Evolutionary conservation across 2,797 vertebrate genomes (phyloP), one percentile per base, ranked within the genome.

Genomic region (Streptopelia turtur): DNA sequence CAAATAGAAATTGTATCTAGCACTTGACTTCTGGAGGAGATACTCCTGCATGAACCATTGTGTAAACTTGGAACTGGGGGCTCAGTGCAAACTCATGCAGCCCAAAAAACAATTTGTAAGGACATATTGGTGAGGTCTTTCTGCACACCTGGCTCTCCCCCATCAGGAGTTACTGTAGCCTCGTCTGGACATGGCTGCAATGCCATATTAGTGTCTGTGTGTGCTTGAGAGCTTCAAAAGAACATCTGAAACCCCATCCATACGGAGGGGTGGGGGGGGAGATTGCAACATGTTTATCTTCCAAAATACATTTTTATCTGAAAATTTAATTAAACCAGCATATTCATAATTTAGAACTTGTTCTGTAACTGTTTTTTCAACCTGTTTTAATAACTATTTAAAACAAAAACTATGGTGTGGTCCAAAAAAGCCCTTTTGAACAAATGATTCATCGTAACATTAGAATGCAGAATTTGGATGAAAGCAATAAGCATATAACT

Each of bases 241-340:
- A 77, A 59, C 56, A 43, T 79, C 70, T 84, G 60, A 94, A 91
- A 89, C 31, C 27, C 18, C 49, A 70, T 84, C 47, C 15, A 11
- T 33, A 35, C 17, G 30, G 37, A 76, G 10, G 27, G 1, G 43
- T 10, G 4, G 3, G 0, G 5, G 7, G n/a, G 49, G 16, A 28
- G 4, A 11, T 35, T 59, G 5, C 39, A 31, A 63, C 33, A 11
- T 45, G 14, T 6, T 61, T 92, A 22, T 90, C 28, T 25, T 85
- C 50, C n/a, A 74, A 89, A 95, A 69, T 77, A 50, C 20, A 59
- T 72, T 66, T 56, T 84, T 18, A 37, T 63, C 59, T 83, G 59
- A 79, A 95, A 93, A 83, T 64, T 18, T 90, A 90, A 93, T 82
- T 87, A 71, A 90, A 52, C 83, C 89, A 89, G 5, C 11, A 39